Evolutionary conservation across 1,140 invertebrate genomes (phyloP).

Genomic region (Drosophila ogumai): DNA sequence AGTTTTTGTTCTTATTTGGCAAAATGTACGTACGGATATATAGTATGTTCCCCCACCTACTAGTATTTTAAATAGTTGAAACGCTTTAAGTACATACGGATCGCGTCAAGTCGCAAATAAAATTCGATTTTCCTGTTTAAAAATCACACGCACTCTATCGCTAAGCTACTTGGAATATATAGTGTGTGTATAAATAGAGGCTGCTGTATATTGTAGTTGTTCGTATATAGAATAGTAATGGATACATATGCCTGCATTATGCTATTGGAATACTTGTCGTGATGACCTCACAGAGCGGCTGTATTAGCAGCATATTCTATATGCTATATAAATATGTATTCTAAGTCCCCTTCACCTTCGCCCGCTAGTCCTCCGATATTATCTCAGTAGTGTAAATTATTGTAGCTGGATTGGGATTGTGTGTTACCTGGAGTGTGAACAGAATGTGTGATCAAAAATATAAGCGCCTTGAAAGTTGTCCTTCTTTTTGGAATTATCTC

Average conservation of each 20-base stretch:
- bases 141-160: constrained; percentile 52
- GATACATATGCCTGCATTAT: constrained; percentile 57
- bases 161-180: constrained; percentile 57
- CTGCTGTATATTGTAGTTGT: constrained; percentile 34
- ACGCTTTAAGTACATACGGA: constrained; percentile 49
- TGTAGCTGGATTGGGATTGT: constrained; percentile 24
- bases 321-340: constrained; percentile 17
- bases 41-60: constrained; percentile 10
- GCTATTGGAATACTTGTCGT: constrained; percentile 67
- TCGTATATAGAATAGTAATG: constrained; percentile 25
- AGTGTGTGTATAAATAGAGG: constrained; percentile 25
- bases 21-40: constrained; percentile 49
- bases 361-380: constrained; percentile 4
- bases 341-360: constrained; percentile 8
- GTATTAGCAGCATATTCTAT: constrained; percentile 39
- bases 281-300: constrained; percentile 58
- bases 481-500: constrained; percentile 14
- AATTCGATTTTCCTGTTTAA: constrained; percentile 45
- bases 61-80: constrained; percentile 28
- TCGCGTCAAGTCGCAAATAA: constrained; percentile 34
- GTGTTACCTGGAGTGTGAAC: constrained; percentile 30
- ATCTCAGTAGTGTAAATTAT: constrained; percentile 38
- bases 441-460: constrained; percentile 22
- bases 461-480: constrained; percentile 60
- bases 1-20: constrained; percentile 61